Evolutionary conservation across 64 coral and sea anemone species (phyloP).

Genomic region (Porites lutea): DNA sequence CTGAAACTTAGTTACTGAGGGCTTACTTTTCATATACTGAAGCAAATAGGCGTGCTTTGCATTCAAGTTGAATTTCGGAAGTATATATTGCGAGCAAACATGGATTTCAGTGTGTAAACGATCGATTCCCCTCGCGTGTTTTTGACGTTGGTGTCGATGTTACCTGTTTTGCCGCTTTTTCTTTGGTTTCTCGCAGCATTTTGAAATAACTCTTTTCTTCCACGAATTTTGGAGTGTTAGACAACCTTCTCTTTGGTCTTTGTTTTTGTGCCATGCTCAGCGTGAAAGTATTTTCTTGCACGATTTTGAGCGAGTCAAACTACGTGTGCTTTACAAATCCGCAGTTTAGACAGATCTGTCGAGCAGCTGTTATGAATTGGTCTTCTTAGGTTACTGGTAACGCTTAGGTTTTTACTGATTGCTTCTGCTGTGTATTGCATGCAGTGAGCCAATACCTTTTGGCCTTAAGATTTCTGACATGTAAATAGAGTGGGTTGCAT

Average conservation of each 20-base stretch:
- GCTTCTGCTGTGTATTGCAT: conserved; percentile 2
- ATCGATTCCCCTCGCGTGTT: background rate
- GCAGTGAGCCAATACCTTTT: conserved; percentile 17
- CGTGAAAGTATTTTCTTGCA: background rate
- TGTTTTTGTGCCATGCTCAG: conserved; percentile 36
- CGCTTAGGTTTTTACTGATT: conserved; percentile 10
- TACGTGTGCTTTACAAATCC: background rate
- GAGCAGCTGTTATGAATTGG: conserved; percentile 21
- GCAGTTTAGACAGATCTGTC: background rate
- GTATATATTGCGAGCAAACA: background rate
- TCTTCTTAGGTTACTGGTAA: conserved; percentile 5
- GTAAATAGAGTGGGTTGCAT: conserved; percentile 42
- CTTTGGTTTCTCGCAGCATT: conserved; percentile 39
- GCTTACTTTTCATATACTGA: no score
- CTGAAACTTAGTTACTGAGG: no score
- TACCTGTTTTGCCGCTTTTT: conserved; percentile 46
- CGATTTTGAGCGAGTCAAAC: background rate
- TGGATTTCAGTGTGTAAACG: background rate
- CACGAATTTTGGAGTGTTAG: conserved; percentile 35
- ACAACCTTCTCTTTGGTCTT: conserved; percentile 32
- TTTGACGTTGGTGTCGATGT: background rate
- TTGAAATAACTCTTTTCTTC: conserved; percentile 48
- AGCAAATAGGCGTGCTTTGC: no score
- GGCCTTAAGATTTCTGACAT: conserved; percentile 6
- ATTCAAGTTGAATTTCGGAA: background rate